Percentiles rank a stretch among this genome's conserved stretches.
phyloP scores from a whole-genome alignment of 1,140 invertebrate genomes.

The Cydia splendana region DNA sequence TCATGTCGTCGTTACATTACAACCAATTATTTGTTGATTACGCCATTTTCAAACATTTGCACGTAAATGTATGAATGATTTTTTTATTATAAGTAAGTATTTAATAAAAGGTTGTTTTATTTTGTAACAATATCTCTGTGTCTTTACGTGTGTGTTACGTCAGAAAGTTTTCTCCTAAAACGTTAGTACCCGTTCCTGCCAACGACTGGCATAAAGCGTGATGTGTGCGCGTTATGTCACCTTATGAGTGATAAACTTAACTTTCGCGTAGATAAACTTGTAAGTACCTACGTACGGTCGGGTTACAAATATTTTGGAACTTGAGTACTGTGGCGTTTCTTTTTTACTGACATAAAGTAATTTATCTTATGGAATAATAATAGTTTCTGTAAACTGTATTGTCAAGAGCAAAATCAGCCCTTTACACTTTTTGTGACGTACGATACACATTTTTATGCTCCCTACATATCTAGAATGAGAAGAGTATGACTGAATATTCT shows the following conservation, averaged over 20 bases:
- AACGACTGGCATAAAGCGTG: neutral
- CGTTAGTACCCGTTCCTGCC: neutral
- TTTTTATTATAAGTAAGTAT: conserved; percentile 16
- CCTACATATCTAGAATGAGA: too few species aligned
- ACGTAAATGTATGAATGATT: too few species aligned
- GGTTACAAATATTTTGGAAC: neutral
- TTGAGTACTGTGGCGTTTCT: too few species aligned
- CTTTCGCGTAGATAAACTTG: neutral
- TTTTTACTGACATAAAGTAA: too few species aligned
- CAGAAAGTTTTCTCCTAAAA: conserved; percentile 8
- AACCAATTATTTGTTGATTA: neutral
- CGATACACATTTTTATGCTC: too few species aligned
- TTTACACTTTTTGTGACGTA: too few species aligned
- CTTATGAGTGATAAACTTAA: conserved; percentile 4
- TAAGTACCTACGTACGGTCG: neutral
- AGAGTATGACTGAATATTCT: too few species aligned
- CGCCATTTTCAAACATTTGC: too few species aligned
- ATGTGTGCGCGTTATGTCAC: neutral
- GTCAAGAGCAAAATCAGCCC: too few species aligned
- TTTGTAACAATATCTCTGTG: neutral
- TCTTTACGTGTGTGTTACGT: neutral
- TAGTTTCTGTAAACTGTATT: too few species aligned
- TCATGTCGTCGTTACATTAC: neutral
- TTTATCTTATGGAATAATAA: too few species aligned
- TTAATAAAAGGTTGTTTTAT: conserved; percentile 7